phyloP scores from a whole-genome alignment of 1,140 invertebrate genomes.

The Drosophila virilis region DNA sequence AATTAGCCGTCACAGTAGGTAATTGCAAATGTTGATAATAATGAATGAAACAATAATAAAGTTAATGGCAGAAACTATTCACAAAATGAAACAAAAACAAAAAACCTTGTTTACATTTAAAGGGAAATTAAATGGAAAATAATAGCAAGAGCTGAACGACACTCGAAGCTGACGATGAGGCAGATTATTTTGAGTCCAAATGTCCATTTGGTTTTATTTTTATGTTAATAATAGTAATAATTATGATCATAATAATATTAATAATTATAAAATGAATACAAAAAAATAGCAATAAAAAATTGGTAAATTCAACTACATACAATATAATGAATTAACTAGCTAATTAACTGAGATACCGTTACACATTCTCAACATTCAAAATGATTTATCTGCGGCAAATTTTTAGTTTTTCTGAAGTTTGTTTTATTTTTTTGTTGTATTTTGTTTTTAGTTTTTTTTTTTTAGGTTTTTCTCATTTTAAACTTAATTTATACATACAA shows the following conservation, averaged over 20 bases:
- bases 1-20: conserved; percentile 79
- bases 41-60: conserved; percentile 82
- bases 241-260: conserved; percentile 36
- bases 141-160: neutral
- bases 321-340: conserved; percentile 73
- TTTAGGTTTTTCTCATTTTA: conserved; percentile 36
- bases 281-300: conserved; percentile 51
- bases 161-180: neutral
- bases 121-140: neutral
- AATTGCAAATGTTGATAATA: conserved; percentile 83
- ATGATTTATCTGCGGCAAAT: conserved; percentile 18
- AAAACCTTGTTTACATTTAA: neutral
- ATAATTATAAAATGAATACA: conserved; percentile 50
- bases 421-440: conserved; percentile 55
- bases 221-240: conserved; percentile 38
- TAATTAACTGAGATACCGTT: conserved; percentile 81
- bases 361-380: conserved; percentile 49
- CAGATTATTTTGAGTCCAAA: conserved; percentile 41
- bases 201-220: conserved; percentile 47
- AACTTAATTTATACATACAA: conserved; percentile 60
- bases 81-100: neutral
- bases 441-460: conserved; percentile 43
- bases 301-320: conserved; percentile 74
- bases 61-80: conserved; percentile 47
- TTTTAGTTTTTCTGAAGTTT: conserved; percentile 60